Conservation (phyloP, 53 echinoderm and acorn worm species). For the Paelopatides confundens region DNA sequence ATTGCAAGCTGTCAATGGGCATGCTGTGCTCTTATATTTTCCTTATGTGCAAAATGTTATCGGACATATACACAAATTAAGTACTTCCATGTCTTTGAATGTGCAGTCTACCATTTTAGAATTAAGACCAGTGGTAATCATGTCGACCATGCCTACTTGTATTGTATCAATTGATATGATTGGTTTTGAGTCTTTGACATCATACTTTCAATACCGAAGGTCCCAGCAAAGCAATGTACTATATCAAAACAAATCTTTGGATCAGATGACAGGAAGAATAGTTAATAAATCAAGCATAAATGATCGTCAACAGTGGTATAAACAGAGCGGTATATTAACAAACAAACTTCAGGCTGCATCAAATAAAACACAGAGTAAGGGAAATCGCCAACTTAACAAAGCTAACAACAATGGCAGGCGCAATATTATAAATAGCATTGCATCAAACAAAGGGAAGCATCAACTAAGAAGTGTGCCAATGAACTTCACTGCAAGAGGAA, state of each 20-base stretch:
- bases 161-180: not conserved
- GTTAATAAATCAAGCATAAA: not conserved
- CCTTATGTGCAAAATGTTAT: not conserved
- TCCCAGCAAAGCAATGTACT: not conserved
- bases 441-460: not conserved
- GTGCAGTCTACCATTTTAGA: not conserved
- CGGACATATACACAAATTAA: not conserved
- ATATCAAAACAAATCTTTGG: not conserved
- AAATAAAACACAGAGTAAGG: not conserved
- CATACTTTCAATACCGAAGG: slow-evolving; percentile 3
- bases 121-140: not conserved
- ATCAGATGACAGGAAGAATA: not conserved
- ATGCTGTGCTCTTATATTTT: not conserved
- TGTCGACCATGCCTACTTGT: not conserved
- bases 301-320: not conserved
- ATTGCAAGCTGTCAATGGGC: not conserved
- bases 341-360: not conserved
- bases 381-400: not conserved
- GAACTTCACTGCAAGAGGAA: not conserved
- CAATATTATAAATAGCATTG: not conserved
- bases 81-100: not conserved
- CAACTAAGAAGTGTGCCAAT: not conserved
- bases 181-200: not conserved
- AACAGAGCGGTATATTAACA: not conserved
- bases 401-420: not conserved